A percentile compares a stretch with the other conserved stretches of the same genome.
phyloP scores from a whole-genome alignment of 2,888 invertebrate genomes.

The Callosobruchus maculatus region DNA sequence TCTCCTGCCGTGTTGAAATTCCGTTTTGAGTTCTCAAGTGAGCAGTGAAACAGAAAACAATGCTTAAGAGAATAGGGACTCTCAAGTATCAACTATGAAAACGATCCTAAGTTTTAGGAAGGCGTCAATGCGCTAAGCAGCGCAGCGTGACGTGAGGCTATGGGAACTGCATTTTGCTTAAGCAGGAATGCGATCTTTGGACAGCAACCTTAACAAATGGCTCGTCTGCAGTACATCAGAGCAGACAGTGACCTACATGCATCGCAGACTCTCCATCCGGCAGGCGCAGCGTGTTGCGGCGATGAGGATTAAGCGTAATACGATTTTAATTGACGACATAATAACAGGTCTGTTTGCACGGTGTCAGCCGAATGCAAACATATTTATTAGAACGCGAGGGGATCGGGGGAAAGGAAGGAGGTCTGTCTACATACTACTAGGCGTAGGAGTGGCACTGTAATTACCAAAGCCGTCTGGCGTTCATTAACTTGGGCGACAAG shows the following conservation, averaged over 20 bases:
- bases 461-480: conserved; percentile 27
- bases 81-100: too few species aligned
- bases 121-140: too few species aligned
- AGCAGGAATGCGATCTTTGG: neutral
- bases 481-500: conserved; percentile 25
- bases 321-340: conserved; percentile 44
- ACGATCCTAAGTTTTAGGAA: too few species aligned
- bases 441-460: conserved; percentile 36
- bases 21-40: too few species aligned
- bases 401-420: conserved; percentile 2
- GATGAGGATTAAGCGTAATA: conserved; percentile 33
- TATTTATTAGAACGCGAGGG: conserved; percentile 34
- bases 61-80: too few species aligned
- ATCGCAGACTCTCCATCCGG: neutral
- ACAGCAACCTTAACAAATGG: neutral
- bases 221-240: neutral
- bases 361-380: conserved; percentile 37
- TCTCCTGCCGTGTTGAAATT: too few species aligned
- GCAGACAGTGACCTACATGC: neutral
- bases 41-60: too few species aligned
- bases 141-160: too few species aligned
- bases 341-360: conserved; percentile 42
- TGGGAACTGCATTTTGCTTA: too few species aligned
- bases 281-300: neutral
- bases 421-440: conserved; percentile 2